Conservation (phyloP, 2,888 invertebrate genomes). For the Miltochrista miniata region DNA sequence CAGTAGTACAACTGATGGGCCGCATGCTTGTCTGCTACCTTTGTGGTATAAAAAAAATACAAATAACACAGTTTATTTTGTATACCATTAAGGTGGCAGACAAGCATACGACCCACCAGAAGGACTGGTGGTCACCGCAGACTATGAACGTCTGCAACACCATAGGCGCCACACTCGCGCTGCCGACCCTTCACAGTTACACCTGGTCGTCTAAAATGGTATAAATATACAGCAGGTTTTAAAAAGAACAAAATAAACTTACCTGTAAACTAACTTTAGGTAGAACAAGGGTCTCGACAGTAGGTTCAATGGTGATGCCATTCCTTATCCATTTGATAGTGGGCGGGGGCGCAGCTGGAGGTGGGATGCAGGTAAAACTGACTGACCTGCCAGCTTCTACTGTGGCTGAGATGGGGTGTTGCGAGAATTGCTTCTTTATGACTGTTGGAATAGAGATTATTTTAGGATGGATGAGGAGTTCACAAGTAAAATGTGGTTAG, state of each 20-base stretch:
- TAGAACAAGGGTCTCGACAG: slow-evolving; percentile 92
- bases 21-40: no score
- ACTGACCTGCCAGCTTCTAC: slow-evolving; percentile 92
- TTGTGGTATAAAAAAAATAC: no score
- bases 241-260: slow-evolving; percentile 1
- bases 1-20: no score
- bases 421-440: slow-evolving; percentile 93
- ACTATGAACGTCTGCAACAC: no score
- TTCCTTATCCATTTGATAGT: slow-evolving; percentile 93
- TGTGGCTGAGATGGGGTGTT: slow-evolving; percentile 91
- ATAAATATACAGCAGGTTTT: no score
- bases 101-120: no score
- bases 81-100: no score
- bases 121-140: no score
- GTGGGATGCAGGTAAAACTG: slow-evolving; percentile 93
- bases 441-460: slow-evolving; percentile 77
- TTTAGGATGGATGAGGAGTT: slow-evolving; percentile 1
- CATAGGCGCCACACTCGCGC: no score
- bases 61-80: no score
- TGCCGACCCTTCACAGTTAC: no score
- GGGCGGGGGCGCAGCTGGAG: slow-evolving; percentile 93
- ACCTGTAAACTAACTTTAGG: slow-evolving; percentile 91
- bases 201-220: no score
- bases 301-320: slow-evolving; percentile 88
- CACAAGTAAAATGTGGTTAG: neutral